These are phyloP conservation scores for Leptosomus discolor DNA, from an alignment of 2,113 vertebrate species.

Conservation along the genomic window DNA sequence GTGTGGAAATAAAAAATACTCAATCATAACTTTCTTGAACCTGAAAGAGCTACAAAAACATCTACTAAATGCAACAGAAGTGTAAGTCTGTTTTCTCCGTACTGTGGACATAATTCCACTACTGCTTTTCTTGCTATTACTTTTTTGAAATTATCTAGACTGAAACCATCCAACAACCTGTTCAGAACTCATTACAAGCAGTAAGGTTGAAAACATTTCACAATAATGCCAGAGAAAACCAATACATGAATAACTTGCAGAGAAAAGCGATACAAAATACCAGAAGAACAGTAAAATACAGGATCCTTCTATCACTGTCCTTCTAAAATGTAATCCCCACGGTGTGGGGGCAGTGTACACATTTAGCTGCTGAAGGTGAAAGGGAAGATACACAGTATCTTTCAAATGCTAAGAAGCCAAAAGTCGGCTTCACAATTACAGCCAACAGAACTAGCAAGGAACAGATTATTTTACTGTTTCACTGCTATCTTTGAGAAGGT, in stretches of 20 bases:
- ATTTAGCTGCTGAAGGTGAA: background rate
- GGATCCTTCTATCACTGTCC: background rate
- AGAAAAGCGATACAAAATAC: background rate
- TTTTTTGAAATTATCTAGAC: background rate
- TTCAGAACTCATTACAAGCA: background rate
- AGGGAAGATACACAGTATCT: background rate
- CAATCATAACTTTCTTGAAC: background rate
- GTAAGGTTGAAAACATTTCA: background rate
- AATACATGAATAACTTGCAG: background rate
- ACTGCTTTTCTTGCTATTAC: background rate
- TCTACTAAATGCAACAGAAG: background rate
- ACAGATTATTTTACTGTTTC: background rate
- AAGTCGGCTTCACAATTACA: background rate
- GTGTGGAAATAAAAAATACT: background rate
- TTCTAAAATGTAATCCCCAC: background rate
- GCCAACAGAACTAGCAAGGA: background rate
- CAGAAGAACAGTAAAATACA: background rate
- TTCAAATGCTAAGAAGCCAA: background rate
- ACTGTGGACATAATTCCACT: background rate
- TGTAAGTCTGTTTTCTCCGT: background rate
- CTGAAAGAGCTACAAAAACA: background rate
- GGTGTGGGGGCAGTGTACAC: rapidly evolving
- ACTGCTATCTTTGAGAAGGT: background rate
- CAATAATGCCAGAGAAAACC: background rate
- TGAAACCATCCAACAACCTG: background rate